Evolutionary conservation across 2,888 invertebrate species (phyloP).

Genomic region (Linnaemya tessellans): DNA sequence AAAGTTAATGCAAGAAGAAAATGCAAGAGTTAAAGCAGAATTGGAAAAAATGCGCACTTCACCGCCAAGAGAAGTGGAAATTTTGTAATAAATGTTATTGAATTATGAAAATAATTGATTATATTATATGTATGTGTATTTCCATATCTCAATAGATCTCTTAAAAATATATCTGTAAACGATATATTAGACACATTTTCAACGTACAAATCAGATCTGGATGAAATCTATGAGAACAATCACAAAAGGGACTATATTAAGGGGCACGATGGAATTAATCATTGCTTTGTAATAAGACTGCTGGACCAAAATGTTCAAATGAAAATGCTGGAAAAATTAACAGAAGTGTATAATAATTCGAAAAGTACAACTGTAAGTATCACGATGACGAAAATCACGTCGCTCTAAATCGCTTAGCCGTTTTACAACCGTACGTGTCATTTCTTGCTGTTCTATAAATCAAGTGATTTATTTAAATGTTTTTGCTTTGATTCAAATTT

Average conservation of each 20-base stretch:
- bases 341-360: constrained; percentile 53
- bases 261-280: constrained; percentile 69
- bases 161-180: constrained; percentile 50
- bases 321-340: constrained; percentile 71
- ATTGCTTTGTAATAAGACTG: constrained; percentile 68
- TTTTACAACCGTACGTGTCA: no score
- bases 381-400: no score
- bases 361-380: constrained; percentile 57
- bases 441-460: no score
- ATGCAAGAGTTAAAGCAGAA: constrained; percentile 65
- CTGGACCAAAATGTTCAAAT: constrained; percentile 55
- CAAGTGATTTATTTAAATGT: no score
- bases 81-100: constrained; percentile 70
- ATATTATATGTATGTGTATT: neutral
- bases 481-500: no score
- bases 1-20: constrained; percentile 60
- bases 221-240: constrained; percentile 65
- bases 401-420: no score
- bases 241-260: constrained; percentile 67
- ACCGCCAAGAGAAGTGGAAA: constrained; percentile 66
- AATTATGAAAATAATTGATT: neutral
- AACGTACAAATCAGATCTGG: constrained; percentile 60
- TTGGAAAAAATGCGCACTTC: constrained; percentile 62
- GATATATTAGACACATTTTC: constrained; percentile 66
- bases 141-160: constrained; percentile 48